A percentile compares a stretch with the other conserved stretches of the same genome.
Evolutionary conservation across 2,113 vertebrate genomes (phyloP).

Genomic region (Carlito syrichta): DNA sequence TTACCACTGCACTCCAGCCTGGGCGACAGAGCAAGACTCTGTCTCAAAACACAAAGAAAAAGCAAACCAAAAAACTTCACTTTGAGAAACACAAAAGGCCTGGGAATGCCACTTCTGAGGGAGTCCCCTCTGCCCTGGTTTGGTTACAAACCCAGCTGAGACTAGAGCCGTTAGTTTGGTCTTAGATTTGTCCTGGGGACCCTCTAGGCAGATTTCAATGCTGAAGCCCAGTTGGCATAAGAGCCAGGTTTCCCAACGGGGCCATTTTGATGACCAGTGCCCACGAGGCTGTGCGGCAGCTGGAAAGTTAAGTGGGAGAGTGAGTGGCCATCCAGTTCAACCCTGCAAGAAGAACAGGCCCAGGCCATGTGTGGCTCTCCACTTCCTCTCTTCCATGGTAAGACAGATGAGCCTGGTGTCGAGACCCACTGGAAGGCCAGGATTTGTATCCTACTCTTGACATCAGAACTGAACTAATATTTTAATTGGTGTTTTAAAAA

Average conservation of each 20-base stretch:
- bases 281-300: neutral
- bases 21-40: too few relatives aligned
- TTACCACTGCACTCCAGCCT: too few relatives aligned
- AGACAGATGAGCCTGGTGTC: neutral
- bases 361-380: neutral
- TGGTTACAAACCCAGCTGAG: neutral
- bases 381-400: too few relatives aligned
- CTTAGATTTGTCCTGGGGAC: neutral
- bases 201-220: neutral
- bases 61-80: too few relatives aligned
- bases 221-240: neutral
- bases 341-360: neutral
- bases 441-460: constrained; percentile 24
- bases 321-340: neutral
- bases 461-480: neutral
- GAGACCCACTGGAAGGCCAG: constrained; percentile 1
- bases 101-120: neutral
- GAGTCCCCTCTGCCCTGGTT: neutral
- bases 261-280: neutral
- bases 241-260: neutral
- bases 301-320: neutral
- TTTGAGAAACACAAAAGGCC: neutral
- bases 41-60: too few relatives aligned
- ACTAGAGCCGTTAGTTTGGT: neutral
- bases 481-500: neutral